Evolutionary conservation across 1,140 invertebrate genomes (phyloP).

Genomic region (Plectrocnemia conspersa): DNA sequence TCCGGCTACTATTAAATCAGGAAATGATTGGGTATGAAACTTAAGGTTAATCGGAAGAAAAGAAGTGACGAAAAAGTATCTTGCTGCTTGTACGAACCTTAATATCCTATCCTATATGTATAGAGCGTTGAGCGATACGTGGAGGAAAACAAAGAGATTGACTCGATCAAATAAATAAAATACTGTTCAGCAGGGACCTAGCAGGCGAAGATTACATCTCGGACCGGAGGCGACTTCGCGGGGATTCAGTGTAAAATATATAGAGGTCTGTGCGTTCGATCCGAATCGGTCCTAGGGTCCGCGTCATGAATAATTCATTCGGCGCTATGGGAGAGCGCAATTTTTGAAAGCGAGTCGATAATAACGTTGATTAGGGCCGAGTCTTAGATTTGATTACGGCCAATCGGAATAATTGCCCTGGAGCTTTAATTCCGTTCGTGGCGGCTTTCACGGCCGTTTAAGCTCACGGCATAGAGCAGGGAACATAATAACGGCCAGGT

Average conservation of each 20-base stretch:
- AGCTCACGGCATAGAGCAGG: neutral
- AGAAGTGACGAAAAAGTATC: no score
- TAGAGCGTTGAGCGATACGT: no score
- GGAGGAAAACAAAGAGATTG: conserved; percentile 7
- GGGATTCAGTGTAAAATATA: conserved; percentile 12
- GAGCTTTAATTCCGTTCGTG: no score
- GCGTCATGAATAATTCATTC: conserved; percentile 30
- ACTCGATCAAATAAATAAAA: conserved; percentile 18
- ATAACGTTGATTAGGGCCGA: conserved; percentile 31
- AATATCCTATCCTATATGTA: no score
- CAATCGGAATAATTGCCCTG: neutral
- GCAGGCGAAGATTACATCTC: conserved; percentile 15
- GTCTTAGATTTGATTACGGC: conserved; percentile 6
- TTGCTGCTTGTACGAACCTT: no score
- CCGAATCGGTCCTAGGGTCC: conserved; percentile 5
- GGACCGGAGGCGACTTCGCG: conserved; percentile 1
- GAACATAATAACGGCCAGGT: neutral
- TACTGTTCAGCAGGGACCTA: conserved; percentile 8
- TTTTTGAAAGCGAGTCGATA: conserved; percentile 25
- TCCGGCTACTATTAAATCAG: no score
- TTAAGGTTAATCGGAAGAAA: no score
- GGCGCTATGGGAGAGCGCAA: conserved; percentile 17
- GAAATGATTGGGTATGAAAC: no score
- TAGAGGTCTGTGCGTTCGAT: conserved; percentile 22
- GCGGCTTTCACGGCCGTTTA: neutral